Percentiles rank a stretch among this genome's conserved stretches.
Conservation (phyloP, 2,888 invertebrate genomes). For the Pyrrhosoma nymphula region DNA sequence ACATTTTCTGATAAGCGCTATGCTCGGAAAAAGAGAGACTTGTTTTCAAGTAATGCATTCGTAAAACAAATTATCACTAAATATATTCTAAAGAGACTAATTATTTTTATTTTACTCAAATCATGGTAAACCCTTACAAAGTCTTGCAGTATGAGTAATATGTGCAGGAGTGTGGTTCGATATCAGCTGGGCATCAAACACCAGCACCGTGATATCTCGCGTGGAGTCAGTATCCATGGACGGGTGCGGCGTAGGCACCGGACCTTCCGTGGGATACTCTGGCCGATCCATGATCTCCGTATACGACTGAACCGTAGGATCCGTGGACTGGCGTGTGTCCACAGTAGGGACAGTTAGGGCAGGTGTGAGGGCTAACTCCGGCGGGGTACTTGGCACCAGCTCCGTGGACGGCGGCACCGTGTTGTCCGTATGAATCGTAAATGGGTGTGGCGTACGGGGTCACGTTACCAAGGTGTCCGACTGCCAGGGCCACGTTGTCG, state of each 20-base stretch:
- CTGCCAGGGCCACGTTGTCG: not conserved
- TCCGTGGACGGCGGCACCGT: not conserved
- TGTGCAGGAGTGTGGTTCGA: not conserved
- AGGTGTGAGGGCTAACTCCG: not conserved
- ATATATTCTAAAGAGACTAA: no score
- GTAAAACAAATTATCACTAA: no score
- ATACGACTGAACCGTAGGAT: not conserved
- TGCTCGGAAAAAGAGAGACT: no score
- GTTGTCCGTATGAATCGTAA: conserved; percentile 26
- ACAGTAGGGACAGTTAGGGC: not conserved
- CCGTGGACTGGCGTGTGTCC: not conserved
- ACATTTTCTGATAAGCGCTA: no score
- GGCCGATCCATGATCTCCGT: not conserved
- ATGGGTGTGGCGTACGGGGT: conserved; percentile 24
- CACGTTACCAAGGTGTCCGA: not conserved
- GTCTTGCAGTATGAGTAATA: conserved; percentile 50
- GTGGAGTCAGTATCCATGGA: not conserved
- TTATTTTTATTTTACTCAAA: no score
- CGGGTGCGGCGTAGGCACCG: not conserved
- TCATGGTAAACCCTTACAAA: no score
- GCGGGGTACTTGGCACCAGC: not conserved
- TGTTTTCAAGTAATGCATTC: no score
- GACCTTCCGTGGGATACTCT: not conserved
- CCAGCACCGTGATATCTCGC: not conserved
- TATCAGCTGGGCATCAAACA: not conserved